A percentile compares a stretch with the other conserved stretches of the same genome.
phyloP scores from a whole-genome alignment of 2,888 invertebrate genomes.

The Meandrusa payeni region DNA sequence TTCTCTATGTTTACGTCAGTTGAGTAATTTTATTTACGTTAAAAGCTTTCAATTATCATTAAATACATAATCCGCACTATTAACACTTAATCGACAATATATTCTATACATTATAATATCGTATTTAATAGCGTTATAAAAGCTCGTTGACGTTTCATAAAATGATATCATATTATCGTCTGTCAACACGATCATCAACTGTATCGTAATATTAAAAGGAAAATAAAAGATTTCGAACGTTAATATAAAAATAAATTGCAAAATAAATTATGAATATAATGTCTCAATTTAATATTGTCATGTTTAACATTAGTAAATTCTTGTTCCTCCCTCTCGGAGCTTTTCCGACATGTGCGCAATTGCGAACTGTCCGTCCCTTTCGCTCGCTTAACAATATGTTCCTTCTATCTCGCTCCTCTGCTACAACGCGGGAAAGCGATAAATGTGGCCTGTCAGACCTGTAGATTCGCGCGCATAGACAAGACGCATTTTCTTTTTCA shows the following conservation, averaged over 20 bases:
- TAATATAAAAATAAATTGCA: too few relatives aligned
- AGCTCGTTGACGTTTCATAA: too few relatives aligned
- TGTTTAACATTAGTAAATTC: neutral
- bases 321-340: conserved; percentile 33
- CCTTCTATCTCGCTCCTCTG: conserved; percentile 36
- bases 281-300: neutral
- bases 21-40: neutral
- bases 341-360: conserved; percentile 44
- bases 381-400: conserved; percentile 27
- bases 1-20: neutral
- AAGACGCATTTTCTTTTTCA: conserved; percentile 52
- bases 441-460: conserved; percentile 62
- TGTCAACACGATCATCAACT: too few relatives aligned
- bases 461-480: conserved; percentile 61
- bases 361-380: conserved; percentile 40
- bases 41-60: too few relatives aligned
- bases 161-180: too few relatives aligned
- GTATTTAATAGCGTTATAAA: too few relatives aligned
- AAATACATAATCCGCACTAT: too few relatives aligned
- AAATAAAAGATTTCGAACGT: too few relatives aligned
- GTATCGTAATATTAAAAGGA: too few relatives aligned
- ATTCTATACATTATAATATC: too few relatives aligned
- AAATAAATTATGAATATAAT: too few relatives aligned
- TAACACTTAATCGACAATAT: too few relatives aligned
- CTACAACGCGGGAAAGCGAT: conserved; percentile 60